Evolutionary conservation across 2,797 vertebrate genomes (phyloP), one percentile per base, ranked within the genome.

Genomic region (Manis javanica): DNA sequence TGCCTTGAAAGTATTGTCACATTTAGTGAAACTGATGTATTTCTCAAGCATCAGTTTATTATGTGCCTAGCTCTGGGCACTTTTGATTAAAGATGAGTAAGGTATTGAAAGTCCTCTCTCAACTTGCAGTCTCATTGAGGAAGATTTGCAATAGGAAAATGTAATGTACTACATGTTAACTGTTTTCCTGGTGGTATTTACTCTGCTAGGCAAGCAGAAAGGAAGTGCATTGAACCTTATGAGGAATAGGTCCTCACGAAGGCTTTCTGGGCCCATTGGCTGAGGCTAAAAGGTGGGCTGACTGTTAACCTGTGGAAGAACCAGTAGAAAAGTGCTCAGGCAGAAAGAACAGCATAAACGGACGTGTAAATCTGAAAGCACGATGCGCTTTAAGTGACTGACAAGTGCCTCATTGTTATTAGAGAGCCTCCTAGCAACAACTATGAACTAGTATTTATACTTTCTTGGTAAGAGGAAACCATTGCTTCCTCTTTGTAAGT

Each of bases 141-240:
- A 97, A 68, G 86, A 77, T 68, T 92, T 92, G 34, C 37, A 66
- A 3, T 93, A 88, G 34, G 55, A 94, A 90, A 87, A 63, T 39
- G 18, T 69, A 71, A 66, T 64, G 18, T 64, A 13, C 64, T 87
- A 72, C 10, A n/a, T 82, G n/a, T 85, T 87, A 66, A 92, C 86
- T 77, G 53, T 57, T 55, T 90, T 89, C 39, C 31, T 34, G 74
- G 42, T 5, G 0, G 39, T 96, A 37, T 92, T 75, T 88, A 63
- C n/a, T 96, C 3, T 85, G 6, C 72, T 82, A 81, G 46, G 21
- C 15, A 21, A 15, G 6, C 94, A 19, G 12, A 42, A 39, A 46
- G 46, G 71, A 91, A 94, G 34, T 39, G 12, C 29, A 21, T 91
- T 89, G 87, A 84, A 79, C 59, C 51, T 68, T 79, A 37, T 83